Conservation (phyloP, 2,113 vertebrate genomes). For the Nycticryphes semicollaris region DNA sequence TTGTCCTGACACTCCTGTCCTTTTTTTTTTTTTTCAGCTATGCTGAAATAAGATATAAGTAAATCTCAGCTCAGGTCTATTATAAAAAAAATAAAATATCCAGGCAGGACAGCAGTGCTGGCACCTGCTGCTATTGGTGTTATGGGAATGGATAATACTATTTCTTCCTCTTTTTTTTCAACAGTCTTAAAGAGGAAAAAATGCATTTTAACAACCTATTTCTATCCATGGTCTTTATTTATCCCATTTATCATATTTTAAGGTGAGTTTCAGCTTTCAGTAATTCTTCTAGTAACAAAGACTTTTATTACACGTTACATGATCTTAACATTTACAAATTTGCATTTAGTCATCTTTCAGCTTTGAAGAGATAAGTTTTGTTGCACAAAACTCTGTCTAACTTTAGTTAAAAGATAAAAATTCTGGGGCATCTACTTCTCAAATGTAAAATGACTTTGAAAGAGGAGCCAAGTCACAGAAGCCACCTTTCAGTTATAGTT, state of each 20-base stretch:
- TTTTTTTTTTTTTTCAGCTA: neutral
- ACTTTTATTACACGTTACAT: neutral
- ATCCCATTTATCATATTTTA: neutral
- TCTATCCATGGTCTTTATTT: neutral
- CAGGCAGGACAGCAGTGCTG: neutral
- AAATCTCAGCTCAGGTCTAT: neutral
- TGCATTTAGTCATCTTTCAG: neutral
- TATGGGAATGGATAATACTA: neutral
- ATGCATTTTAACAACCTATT: neutral
- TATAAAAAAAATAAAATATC: neutral
- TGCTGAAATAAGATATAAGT: neutral
- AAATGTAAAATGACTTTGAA: neutral
- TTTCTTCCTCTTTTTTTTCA: neutral
- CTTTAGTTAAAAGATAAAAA: neutral
- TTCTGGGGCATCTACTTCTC: neutral
- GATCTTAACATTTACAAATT: neutral
- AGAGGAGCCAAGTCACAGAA: neutral
- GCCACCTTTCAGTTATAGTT: neutral
- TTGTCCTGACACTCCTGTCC: neutral
- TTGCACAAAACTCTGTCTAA: neutral
- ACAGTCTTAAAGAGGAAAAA: neutral
- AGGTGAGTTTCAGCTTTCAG: neutral
- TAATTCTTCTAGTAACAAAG: neutral
- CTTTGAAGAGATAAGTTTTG: neutral
- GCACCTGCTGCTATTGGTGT: neutral